Evolutionary conservation across 1,140 invertebrate genomes (phyloP).

Genomic region (Brachionus asplanchnoidis): DNA sequence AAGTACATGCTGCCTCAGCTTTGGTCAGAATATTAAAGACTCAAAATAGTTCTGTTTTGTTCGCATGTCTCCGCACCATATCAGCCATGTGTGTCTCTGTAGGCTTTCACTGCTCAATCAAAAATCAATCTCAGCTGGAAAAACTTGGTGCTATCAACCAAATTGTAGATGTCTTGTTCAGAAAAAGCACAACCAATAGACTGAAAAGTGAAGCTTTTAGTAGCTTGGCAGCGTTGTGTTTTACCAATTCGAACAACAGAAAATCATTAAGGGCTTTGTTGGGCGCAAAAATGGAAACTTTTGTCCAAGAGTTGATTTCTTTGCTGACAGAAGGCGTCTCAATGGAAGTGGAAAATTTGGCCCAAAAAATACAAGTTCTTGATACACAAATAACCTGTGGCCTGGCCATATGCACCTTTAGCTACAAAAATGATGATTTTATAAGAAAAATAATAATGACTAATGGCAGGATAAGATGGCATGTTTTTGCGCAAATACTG

Average conservation of each 20-base stretch:
- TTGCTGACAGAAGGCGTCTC: not conserved
- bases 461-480: constrained; percentile 11
- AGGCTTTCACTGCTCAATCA: not conserved
- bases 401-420: not conserved
- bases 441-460: not conserved
- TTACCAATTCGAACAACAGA: not conserved
- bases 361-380: not conserved
- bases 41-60: not conserved
- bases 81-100: constrained; percentile 8
- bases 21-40: not conserved
- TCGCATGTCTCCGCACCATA: not conserved
- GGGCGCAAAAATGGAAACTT: not conserved
- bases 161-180: not conserved
- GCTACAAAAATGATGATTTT: constrained; percentile 10
- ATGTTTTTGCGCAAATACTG: not conserved
- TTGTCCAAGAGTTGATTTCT: not conserved
- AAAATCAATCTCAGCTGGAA: constrained; percentile 13
- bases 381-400: not conserved
- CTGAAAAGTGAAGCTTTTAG: not conserved
- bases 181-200: not conserved
- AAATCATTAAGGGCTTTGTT: not conserved
- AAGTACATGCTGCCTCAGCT: constrained; percentile 7
- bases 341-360: not conserved
- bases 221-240: not conserved
- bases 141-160: not conserved